A percentile compares a stretch with the other conserved stretches of the same genome.
phyloP scores from a whole-genome alignment of 2,113 vertebrate species.

The Epinephelus fuscoguttatus region DNA sequence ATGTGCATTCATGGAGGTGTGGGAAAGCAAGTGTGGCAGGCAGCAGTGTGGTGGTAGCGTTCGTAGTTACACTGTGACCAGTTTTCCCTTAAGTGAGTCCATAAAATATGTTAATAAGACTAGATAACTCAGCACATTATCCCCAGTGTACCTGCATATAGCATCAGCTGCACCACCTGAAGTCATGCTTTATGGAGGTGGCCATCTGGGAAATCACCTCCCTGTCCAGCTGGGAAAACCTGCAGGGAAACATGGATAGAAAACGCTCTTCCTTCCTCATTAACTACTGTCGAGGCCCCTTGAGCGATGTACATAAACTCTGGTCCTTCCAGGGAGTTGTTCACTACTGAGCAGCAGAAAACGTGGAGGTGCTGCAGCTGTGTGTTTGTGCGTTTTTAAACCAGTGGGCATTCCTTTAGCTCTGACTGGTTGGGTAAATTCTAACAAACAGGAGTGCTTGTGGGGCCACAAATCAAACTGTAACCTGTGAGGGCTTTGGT shows the following conservation, averaged over 20 bases:
- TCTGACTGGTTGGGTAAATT: constrained; percentile 15
- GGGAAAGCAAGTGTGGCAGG: too few species aligned
- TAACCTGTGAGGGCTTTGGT: constrained; percentile 19
- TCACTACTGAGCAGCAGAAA: constrained; percentile 12
- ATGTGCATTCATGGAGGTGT: not conserved
- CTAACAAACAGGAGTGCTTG: not conserved
- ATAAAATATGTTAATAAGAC: constrained; percentile 61
- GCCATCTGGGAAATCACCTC: constrained; percentile 71
- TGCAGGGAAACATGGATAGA: constrained; percentile 54
- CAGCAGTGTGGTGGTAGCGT: not conserved
- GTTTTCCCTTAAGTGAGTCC: not conserved
- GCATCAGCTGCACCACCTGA: constrained; percentile 53
- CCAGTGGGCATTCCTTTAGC: not conserved
- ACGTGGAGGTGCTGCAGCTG: not conserved
- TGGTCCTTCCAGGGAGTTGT: constrained; percentile 33
- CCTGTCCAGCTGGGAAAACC: constrained; percentile 60
- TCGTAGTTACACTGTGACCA: not conserved
- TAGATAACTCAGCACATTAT: constrained; percentile 29
- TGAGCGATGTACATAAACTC: constrained; percentile 56
- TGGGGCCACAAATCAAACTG: constrained; percentile 31
- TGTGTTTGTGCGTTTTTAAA: constrained; percentile 19
- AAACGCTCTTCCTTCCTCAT: constrained; percentile 58
- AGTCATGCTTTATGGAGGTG: constrained; percentile 61
- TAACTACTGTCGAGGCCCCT: constrained; percentile 53
- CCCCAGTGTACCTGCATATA: constrained; percentile 17